These are phyloP conservation scores for Tetraodon nigroviridis DNA, from an alignment of 2,113 vertebrate species.

Conservation along the genomic window DNA sequence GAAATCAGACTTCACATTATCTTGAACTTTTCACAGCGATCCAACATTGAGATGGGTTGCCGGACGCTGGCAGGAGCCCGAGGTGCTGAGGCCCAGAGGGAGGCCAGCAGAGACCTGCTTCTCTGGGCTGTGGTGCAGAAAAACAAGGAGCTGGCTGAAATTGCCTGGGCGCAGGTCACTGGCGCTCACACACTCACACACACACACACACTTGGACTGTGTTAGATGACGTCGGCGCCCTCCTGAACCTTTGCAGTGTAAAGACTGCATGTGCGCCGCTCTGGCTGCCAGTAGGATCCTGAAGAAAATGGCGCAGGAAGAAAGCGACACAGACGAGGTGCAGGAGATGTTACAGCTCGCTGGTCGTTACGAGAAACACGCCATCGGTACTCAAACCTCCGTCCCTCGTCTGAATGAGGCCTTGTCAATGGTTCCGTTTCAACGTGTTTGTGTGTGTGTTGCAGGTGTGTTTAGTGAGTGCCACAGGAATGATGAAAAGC, in stretches of 20 bases:
- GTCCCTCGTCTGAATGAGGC: too few species aligned
- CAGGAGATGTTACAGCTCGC: conserved; percentile 80
- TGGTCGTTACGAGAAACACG: conserved; percentile 79
- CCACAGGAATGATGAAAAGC: conserved; percentile 78
- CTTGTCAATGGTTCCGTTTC: not conserved
- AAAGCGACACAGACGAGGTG: conserved; percentile 76
- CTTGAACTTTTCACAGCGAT: conserved; percentile 40
- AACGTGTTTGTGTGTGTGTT: conserved; percentile 13
- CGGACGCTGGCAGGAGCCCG: not conserved
- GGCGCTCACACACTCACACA: not conserved
- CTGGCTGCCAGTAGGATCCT: conserved; percentile 91
- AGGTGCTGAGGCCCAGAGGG: conserved; percentile 36
- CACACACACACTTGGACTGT: too few species aligned
- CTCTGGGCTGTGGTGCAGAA: conserved; percentile 94
- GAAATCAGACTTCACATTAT: not conserved
- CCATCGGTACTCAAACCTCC: conserved; percentile 75
- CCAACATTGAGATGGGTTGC: conserved; percentile 22
- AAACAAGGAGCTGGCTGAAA: conserved; percentile 83
- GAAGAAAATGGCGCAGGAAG: conserved; percentile 84
- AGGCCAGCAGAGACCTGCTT: conserved; percentile 83
- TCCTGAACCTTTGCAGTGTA: conserved; percentile 52
- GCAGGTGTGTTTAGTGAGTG: conserved; percentile 86
- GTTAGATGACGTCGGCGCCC: not conserved
- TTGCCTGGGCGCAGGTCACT: conserved; percentile 89
- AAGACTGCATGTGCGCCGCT: conserved; percentile 81